Conservation (phyloP, 2,797 vertebrate genomes). For the Catharus ustulatus region DNA sequence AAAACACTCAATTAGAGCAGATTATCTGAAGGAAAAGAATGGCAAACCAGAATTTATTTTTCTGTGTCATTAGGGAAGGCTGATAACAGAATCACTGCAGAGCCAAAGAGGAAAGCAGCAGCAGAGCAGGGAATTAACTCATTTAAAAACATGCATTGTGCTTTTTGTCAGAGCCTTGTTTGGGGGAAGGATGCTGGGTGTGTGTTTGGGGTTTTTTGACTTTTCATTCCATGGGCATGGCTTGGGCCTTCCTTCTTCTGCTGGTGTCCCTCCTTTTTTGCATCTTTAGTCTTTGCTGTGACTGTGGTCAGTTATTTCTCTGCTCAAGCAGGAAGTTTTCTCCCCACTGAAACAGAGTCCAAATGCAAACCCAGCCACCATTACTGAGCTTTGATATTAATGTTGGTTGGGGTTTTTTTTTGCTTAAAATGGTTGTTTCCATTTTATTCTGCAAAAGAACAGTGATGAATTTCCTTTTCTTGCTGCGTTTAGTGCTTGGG, state of each 20-base stretch:
- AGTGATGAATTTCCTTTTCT: not conserved
- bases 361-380: not conserved
- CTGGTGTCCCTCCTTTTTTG: not conserved
- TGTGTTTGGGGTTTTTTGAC: not conserved
- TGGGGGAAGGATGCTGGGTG: not conserved
- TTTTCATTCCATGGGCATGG: rapidly evolving
- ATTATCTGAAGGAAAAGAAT: not conserved
- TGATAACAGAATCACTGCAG: not conserved
- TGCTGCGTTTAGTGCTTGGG: not conserved
- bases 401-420: not conserved
- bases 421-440: too few relatives aligned
- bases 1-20: not conserved
- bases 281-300: not conserved
- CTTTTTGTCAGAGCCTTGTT: not conserved
- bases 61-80: not conserved
- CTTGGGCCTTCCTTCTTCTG: not conserved
- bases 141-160: not conserved
- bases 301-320: not conserved
- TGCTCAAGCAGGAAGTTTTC: not conserved
- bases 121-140: not conserved
- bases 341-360: not conserved
- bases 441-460: not conserved
- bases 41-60: not conserved
- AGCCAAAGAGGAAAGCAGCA: not conserved
- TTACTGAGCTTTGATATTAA: not conserved